Evolutionary conservation across 1,140 invertebrate genomes (phyloP).

Genomic region (Episyrphus balteatus): DNA sequence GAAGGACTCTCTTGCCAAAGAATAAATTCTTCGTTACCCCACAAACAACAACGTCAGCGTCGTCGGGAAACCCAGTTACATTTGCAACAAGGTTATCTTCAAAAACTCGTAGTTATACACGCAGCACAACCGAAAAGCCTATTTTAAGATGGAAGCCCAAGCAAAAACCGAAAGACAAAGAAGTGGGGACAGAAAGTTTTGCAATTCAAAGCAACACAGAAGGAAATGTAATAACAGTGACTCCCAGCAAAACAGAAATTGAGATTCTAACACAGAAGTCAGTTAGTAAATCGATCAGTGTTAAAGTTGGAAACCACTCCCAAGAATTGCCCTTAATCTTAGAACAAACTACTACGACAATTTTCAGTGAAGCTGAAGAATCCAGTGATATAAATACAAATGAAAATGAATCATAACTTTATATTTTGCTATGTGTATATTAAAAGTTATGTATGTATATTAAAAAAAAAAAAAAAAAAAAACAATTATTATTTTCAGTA

Average conservation of each 20-base stretch:
- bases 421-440: too few species aligned
- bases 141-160: not conserved
- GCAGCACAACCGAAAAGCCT: not conserved
- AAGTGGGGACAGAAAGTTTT: not conserved
- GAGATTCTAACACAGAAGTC: conserved; percentile 33
- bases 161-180: not conserved
- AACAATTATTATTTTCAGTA: too few species aligned
- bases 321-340: conserved; percentile 30
- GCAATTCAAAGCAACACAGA: not conserved
- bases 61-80: not conserved
- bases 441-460: too few species aligned
- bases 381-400: conserved; percentile 3
- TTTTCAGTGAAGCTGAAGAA: too few species aligned
- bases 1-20: too few species aligned
- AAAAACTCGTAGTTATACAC: not conserved
- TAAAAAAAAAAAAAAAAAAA: too few species aligned
- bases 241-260: conserved; percentile 10
- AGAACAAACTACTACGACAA: conserved; percentile 1
- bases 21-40: too few species aligned
- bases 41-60: too few species aligned
- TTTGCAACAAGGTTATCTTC: not conserved
- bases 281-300: conserved; percentile 31
- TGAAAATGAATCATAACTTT: conserved; percentile 22
- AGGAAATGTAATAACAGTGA: not conserved
- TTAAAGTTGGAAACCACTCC: conserved; percentile 29